Conservation (phyloP, 2,797 vertebrate genomes). For the Protosalanx chinensis region DNA sequence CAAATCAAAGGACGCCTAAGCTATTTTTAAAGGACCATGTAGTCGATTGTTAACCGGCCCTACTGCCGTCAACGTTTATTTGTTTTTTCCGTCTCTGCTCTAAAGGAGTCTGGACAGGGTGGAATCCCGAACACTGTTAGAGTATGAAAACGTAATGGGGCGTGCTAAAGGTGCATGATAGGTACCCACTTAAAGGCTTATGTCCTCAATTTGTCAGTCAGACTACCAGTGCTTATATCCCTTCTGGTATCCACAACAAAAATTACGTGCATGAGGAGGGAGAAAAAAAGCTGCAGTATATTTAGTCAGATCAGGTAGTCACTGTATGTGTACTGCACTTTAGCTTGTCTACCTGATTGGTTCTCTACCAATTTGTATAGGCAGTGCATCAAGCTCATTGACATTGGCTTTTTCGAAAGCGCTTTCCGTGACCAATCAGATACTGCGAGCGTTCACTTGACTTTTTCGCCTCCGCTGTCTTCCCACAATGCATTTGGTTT, state of each 20-base stretch:
- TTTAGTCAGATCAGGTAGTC: neutral
- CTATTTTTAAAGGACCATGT: conserved; percentile 48
- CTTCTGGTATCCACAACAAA: neutral
- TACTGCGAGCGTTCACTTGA: conserved; percentile 23
- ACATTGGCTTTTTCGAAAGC: conserved; percentile 1
- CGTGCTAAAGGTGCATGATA: neutral
- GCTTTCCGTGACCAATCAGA: conserved; percentile 17
- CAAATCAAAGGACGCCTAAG: conserved; percentile 54
- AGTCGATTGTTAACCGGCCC: neutral
- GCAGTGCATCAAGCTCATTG: neutral
- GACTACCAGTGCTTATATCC: neutral
- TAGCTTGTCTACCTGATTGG: neutral
- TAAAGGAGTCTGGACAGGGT: neutral
- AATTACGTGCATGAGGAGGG: neutral
- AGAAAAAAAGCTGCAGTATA: neutral
- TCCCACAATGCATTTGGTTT: conserved; percentile 22
- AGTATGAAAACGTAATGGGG: neutral
- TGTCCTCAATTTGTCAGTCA: neutral
- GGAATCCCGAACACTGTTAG: neutral
- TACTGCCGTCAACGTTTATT: neutral
- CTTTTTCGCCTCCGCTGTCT: conserved; percentile 9
- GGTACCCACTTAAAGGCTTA: neutral
- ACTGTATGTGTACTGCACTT: neutral
- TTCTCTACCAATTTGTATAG: conserved; percentile 1
- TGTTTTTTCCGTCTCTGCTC: neutral